Evolutionary conservation across 2,797 vertebrate species (phyloP).

Genomic region (Petrocephalus schoutedeni): DNA sequence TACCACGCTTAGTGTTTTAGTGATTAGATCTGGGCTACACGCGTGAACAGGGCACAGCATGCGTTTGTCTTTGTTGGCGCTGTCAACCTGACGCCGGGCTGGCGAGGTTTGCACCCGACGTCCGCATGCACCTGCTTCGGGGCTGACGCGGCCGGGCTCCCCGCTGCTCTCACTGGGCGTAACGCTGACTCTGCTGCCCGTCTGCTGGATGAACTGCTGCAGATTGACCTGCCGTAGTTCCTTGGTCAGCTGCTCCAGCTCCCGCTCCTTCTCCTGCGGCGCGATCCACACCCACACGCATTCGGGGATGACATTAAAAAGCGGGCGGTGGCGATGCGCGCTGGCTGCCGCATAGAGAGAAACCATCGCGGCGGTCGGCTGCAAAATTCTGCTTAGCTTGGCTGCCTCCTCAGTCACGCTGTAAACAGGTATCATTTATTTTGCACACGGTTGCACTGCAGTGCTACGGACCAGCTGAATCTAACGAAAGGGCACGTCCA

Average conservation of each 20-base stretch:
- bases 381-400: background rate
- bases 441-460: background rate
- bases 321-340: background rate
- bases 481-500: background rate
- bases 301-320: background rate
- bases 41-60: background rate
- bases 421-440: background rate
- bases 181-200: conserved; percentile 92
- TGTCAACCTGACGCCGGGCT: background rate
- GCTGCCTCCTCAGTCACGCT: background rate
- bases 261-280: conserved; percentile 83
- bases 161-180: conserved; percentile 82
- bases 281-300: background rate
- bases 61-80: background rate
- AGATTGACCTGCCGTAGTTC: conserved; percentile 96
- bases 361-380: background rate
- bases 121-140: background rate
- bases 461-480: background rate
- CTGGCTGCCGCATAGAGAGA: background rate
- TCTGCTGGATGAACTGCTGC: conserved; percentile 98
- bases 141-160: conserved; percentile 44
- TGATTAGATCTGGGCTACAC: background rate
- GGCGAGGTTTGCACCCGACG: background rate
- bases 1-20: background rate
- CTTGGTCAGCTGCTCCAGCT: conserved; percentile 92